A percentile compares a stretch with the other conserved stretches of the same genome.
Evolutionary conservation across 2,888 invertebrate genomes (phyloP).

Genomic region (Galerucella calmariensis): DNA sequence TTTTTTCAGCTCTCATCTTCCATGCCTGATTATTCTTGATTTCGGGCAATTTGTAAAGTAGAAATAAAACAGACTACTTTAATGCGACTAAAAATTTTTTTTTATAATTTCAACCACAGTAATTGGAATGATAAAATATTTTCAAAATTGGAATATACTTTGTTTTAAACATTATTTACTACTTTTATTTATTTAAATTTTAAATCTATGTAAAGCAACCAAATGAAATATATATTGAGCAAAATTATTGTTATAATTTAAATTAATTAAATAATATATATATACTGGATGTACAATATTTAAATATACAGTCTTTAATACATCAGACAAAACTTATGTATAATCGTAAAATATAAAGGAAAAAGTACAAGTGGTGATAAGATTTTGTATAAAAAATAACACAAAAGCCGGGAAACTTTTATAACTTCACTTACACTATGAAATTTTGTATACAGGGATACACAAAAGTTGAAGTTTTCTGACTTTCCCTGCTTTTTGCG

Average conservation of each 20-base stretch:
- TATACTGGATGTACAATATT: constrained; percentile 9
- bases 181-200: background rate
- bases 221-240: constrained; percentile 24
- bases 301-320: constrained; percentile 25
- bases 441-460: no score
- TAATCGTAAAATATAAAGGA: background rate
- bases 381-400: background rate
- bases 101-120: constrained; percentile 25
- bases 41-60: background rate
- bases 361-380: background rate
- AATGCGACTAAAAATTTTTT: constrained; percentile 4
- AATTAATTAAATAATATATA: constrained; percentile 5
- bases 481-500: background rate
- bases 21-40: constrained; percentile 3
- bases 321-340: constrained; percentile 5
- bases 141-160: constrained; percentile 17
- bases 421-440: no score
- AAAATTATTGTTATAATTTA: constrained; percentile 21
- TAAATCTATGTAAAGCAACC: background rate
- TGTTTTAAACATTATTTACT: constrained; percentile 1
- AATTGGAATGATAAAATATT: constrained; percentile 33
- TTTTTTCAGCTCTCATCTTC: constrained; percentile 12
- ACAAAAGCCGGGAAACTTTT: no score
- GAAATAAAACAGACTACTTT: constrained; percentile 13
- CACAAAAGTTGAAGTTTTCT: background rate